Percentiles rank a stretch among this genome's conserved stretches.
Evolutionary conservation across 2,113 vertebrate species (phyloP).

Genomic region (Manacus vitellinus): DNA sequence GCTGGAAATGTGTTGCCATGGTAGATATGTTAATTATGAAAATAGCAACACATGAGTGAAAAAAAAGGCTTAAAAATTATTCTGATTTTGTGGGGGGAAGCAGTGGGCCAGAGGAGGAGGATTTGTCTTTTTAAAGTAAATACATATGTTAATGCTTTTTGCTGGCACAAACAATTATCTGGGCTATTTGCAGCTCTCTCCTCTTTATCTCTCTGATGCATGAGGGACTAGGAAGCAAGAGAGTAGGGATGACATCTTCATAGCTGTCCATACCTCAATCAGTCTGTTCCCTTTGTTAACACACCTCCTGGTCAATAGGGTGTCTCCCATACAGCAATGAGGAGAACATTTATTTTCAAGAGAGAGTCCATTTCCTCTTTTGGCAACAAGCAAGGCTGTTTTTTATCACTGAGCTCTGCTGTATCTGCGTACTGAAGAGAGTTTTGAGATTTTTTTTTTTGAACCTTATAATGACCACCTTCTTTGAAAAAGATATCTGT

Average conservation of each 20-base stretch:
- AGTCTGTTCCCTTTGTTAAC: neutral
- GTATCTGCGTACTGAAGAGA: neutral
- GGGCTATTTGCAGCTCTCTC: neutral
- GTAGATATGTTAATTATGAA: slow-evolving; percentile 5
- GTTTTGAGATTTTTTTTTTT: neutral
- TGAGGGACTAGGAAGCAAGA: neutral
- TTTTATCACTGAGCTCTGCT: neutral
- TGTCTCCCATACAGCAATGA: neutral
- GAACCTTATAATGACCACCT: rapidly evolving
- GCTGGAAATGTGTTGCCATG: slow-evolving; percentile 15
- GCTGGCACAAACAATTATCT: neutral
- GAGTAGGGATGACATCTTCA: neutral
- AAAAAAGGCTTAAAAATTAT: neutral
- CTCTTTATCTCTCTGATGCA: neutral
- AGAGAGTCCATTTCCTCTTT: neutral
- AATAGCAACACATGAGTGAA: neutral
- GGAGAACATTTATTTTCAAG: neutral
- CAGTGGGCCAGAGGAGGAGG: rapidly evolving
- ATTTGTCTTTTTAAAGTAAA: neutral
- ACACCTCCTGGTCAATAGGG: neutral
- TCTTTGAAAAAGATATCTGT: neutral
- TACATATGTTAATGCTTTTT: neutral
- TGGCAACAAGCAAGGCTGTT: neutral
- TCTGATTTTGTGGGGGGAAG: neutral
- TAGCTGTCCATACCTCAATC: rapidly evolving